Conservation (phyloP, 2,888 invertebrate species). For the Mesochorus sp. region DNA sequence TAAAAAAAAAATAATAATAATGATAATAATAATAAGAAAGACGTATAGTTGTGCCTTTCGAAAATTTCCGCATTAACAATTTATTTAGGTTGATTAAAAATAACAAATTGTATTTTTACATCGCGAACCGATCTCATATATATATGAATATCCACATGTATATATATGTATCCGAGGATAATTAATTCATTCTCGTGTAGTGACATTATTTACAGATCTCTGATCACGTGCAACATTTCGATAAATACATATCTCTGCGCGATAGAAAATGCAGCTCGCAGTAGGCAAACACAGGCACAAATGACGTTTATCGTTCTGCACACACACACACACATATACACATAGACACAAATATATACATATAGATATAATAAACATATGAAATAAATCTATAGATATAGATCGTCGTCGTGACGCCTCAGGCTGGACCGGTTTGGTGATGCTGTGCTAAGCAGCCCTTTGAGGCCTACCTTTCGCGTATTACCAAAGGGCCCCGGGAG, state of each 20-base stretch:
- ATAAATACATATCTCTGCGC: background rate
- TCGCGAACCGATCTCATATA: too few species aligned
- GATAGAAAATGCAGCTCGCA: conserved; percentile 15
- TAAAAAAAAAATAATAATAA: too few species aligned
- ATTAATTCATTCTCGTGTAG: background rate
- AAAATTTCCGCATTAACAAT: too few species aligned
- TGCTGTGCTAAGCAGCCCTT: conserved; percentile 57
- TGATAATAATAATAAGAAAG: too few species aligned
- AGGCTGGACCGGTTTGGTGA: conserved; percentile 34
- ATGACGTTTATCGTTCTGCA: conserved; percentile 6
- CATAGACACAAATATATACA: background rate
- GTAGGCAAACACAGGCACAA: background rate
- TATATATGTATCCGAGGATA: background rate
- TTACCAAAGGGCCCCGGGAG: conserved; percentile 59
- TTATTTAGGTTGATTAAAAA: too few species aligned
- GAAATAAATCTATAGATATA: background rate
- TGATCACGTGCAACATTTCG: conserved; percentile 19
- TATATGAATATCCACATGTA: too few species aligned
- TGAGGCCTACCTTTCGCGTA: conserved; percentile 61
- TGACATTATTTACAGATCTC: conserved; percentile 8
- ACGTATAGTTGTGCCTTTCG: too few species aligned
- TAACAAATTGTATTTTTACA: too few species aligned
- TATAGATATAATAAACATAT: background rate
- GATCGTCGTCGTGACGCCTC: conserved; percentile 34
- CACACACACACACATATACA: background rate